Percentiles rank a stretch among this genome's conserved stretches.
Conservation (phyloP, 2,113 vertebrate species). For the Phaetusa simplex region DNA sequence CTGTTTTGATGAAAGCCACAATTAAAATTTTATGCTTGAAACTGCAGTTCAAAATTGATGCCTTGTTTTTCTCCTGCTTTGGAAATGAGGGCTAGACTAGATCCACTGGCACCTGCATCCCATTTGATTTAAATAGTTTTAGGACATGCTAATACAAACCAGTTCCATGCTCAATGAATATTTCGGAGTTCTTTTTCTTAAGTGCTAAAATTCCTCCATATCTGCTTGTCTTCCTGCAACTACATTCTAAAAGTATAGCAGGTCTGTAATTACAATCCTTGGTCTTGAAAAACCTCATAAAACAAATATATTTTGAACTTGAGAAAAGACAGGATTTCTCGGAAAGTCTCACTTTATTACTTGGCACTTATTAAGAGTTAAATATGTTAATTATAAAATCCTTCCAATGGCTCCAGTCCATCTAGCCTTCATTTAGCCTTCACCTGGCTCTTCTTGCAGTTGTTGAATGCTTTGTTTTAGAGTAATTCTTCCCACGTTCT, state of each 20-base stretch:
- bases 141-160: conserved; percentile 41
- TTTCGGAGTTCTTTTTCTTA: not conserved
- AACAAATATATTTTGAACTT: not conserved
- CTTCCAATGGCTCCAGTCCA: not conserved
- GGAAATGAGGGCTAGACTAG: conserved; percentile 10
- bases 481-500: not conserved
- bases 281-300: not conserved
- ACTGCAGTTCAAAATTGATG: not conserved
- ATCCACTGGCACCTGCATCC: conserved; percentile 1
- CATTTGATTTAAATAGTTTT: conserved; percentile 46
- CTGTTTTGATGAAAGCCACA: not conserved
- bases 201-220: not conserved
- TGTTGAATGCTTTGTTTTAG: not conserved
- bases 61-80: conserved; percentile 4
- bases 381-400: not conserved
- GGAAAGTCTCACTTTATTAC: not conserved
- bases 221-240: not conserved
- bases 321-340: not conserved
- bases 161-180: conserved; percentile 21
- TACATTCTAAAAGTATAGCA: not conserved
- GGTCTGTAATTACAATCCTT: not conserved
- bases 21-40: not conserved
- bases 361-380: not conserved
- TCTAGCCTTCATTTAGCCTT: not conserved
- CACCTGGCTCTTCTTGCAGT: not conserved